These are phyloP conservation scores for Parasteatoda lunata DNA, from an alignment of 2,888 invertebrate genomes.

Conservation along the genomic window DNA sequence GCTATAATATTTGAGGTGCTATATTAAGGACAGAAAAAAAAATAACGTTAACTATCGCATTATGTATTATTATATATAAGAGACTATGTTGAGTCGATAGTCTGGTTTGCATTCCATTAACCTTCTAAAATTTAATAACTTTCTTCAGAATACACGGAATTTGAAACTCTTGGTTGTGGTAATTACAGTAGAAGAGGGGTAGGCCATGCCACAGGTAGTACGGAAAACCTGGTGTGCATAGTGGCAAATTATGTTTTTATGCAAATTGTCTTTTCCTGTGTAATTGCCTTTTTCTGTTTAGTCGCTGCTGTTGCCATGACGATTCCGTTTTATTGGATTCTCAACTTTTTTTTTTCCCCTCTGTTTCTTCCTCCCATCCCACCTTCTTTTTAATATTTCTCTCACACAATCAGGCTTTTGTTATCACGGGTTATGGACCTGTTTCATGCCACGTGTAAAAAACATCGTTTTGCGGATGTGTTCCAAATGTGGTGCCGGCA, in stretches of 20 bases:
- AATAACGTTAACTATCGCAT: no score
- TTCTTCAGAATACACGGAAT: neutral
- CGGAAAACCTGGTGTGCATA: conserved; percentile 10
- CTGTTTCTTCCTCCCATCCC: conserved; percentile 3
- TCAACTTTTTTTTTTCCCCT: conserved; percentile 16
- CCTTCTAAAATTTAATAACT: conserved; percentile 37
- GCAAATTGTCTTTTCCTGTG: conserved; percentile 37
- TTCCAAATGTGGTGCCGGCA: neutral
- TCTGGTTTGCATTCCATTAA: conserved; percentile 18
- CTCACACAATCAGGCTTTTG: conserved; percentile 48
- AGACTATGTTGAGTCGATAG: neutral
- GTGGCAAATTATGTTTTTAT: conserved; percentile 47
- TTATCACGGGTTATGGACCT: conserved; percentile 33
- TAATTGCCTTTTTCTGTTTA: conserved; percentile 57
- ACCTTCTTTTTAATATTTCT: conserved; percentile 50
- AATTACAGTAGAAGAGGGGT: conserved; percentile 10
- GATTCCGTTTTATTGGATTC: conserved; percentile 19
- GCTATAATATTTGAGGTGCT: no score
- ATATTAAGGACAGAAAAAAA: no score
- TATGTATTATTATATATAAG: no score
- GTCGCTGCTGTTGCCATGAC: conserved; percentile 38
- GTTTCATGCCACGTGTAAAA: conserved; percentile 3
- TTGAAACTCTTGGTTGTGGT: neutral
- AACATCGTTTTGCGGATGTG: conserved; percentile 1
- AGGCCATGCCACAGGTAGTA: conserved; percentile 46